Base-by-base conservation (phyloP, 2,888 invertebrate genomes). In the Drosophila sordidapex region DNA sequence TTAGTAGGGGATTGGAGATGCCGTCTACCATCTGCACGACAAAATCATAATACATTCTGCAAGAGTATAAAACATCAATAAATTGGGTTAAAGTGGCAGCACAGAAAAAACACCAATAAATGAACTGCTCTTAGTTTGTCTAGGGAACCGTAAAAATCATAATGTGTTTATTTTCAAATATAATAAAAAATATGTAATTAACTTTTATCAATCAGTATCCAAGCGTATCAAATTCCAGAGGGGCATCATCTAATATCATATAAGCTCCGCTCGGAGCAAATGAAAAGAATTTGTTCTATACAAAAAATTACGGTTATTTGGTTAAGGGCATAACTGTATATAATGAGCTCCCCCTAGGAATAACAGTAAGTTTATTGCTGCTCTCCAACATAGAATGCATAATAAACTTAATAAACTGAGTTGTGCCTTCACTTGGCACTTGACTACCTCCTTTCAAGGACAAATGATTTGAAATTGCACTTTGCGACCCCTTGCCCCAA, bases 401-500 rank as follows among this genome's bases (percentile, higher is more conserved):
- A 66, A 57, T 71, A 35, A 60, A 59, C 27, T 61, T 49, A 38
- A 61, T 48, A 38, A 21, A 54, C 13, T 8, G 51, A 36, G 35
- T 43, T 52, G 46, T 51, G 46, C 40, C 25, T 40, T 10, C 11
- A 31, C 46, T 62, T 48, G 35, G 31, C 60, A 29, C 10, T 36
- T 43, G 38, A 48, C 46, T n/a, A 35, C 48, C 1, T 36, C 31
- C 13, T 52, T 54, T 59, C 46, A 59, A 70, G 76, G 62, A 58
- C 52, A 53, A 58, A 33, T 25, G 43, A 57, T 52, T 36, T 43
- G 13, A 62, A 63, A 77, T 59, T 63, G 62, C 52, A 60, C 56
- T 72, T 63, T 29, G 21, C 46, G 29, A 33, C 15, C 18, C 29
- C 18, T 21, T 40, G 21, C 59, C 27, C 27, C 29, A 8, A 4